Conservation (phyloP, 2,888 invertebrate genomes). For the Apodemia mormo region DNA sequence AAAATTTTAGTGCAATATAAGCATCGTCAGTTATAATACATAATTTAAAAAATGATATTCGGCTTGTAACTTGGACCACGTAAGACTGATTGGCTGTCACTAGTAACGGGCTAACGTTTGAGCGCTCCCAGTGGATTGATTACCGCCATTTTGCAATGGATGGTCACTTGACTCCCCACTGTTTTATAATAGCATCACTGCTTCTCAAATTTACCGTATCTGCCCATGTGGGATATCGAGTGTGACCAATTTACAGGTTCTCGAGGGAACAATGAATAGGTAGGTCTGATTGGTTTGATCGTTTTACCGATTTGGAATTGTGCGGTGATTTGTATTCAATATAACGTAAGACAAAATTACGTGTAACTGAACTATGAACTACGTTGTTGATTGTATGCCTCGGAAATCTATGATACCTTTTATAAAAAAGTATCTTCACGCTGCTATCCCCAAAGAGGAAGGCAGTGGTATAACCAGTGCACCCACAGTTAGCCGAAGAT, state of each 20-base stretch:
- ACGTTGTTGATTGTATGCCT: no score
- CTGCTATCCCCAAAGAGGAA: no score
- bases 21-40: no score
- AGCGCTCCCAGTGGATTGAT: conserved; percentile 43
- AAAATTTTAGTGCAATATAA: no score
- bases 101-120: conserved; percentile 26
- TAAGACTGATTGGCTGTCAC: conserved; percentile 33
- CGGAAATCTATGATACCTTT: no score
- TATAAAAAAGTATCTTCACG: no score
- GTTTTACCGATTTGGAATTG: neutral
- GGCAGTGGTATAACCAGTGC: no score
- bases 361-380: no score
- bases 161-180: conserved; percentile 34
- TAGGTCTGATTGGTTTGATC: neutral
- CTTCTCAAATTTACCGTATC: conserved; percentile 16
- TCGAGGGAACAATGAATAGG: neutral
- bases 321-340: neutral
- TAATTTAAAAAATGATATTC: neutral
- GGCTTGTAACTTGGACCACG: conserved; percentile 25
- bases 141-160: conserved; percentile 40
- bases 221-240: conserved; percentile 12
- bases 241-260: conserved; percentile 3
- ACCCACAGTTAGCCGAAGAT: no score
- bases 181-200: conserved; percentile 31
- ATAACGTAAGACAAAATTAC: neutral